phyloP scores from a whole-genome alignment of 2,797 vertebrate genomes.

The Amazona ochrocephala region DNA sequence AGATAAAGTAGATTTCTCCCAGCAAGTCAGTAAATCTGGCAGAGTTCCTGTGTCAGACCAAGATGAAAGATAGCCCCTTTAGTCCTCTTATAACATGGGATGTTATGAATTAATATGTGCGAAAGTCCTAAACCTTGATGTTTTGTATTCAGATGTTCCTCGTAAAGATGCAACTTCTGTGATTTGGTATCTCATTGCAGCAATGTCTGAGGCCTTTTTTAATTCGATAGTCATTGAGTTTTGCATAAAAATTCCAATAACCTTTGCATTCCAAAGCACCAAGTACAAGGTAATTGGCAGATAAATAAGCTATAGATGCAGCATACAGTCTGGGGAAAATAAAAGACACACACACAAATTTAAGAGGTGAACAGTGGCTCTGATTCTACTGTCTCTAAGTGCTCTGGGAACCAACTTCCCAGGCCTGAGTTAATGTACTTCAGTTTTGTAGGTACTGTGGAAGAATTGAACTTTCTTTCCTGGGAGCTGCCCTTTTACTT shows the following conservation, averaged over 20 bases:
- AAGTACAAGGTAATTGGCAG: conserved; percentile 19
- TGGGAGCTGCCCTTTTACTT: background rate
- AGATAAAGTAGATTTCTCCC: conserved; percentile 31
- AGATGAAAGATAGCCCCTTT: conserved; percentile 62
- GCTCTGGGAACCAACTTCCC: background rate
- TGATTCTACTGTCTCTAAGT: background rate
- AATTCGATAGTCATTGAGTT: conserved; percentile 46
- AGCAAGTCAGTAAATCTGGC: conserved; percentile 68
- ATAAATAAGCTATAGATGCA: background rate
- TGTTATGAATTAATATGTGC: conserved; percentile 66
- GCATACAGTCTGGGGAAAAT: background rate
- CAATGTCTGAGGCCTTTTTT: conserved; percentile 43
- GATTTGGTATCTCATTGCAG: conserved; percentile 51
- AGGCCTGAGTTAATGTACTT: background rate
- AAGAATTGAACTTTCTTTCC: background rate
- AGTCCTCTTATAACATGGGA: conserved; percentile 47
- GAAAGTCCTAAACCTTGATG: conserved; percentile 27
- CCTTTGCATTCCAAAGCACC: background rate
- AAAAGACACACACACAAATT: background rate
- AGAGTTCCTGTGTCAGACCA: conserved; percentile 51
- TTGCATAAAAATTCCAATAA: conserved; percentile 58
- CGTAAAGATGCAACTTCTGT: conserved; percentile 56
- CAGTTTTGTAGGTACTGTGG: background rate
- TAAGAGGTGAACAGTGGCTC: background rate
- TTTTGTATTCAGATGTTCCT: conserved; percentile 57